Base-by-base conservation (phyloP, 2,888 invertebrate species). In the Caenorhabditis becei region DNA sequence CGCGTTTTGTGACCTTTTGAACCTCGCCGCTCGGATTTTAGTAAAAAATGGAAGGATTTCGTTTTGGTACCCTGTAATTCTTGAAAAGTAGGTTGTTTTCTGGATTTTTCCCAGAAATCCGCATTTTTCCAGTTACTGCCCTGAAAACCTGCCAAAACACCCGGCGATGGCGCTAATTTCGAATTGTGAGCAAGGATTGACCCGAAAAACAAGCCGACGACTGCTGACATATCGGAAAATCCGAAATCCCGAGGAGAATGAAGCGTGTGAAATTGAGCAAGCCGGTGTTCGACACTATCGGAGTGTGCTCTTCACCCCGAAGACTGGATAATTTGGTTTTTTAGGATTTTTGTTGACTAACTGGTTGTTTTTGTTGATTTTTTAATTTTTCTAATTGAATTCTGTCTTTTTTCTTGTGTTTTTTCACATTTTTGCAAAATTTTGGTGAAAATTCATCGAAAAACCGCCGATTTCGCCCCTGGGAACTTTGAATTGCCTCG, bases 121-220 rank as follows among this genome's bases (percentile, higher is more conserved):
- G 3, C 8, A 23, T 35, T 54, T 44, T 56, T 82, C 35, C 87
- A 92, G 92, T 28, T 92, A 92, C 86, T 87, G 88, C 63, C 91
- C 91, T 7, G 91, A 94, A 0, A 94, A 94, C 77, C 92, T 98
- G 20, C 97, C 98, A 0, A 92, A 92, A 4, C 96, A 98, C 92
- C 94, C 94, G 1, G 94, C 95, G 89, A 93, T 99, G 77, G 90
- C 92, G 75, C 92, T 98, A 65, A 92, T 95, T 41, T 94, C 94
- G 24, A 97, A 96, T 92, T 95, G 95, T 10, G 97, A 98, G 92
- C 98, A 99, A 92, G 92, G 94, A 20, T 92, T 99, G 61, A 95
- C 88, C 0, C 75, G 82, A 61, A 83, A 83, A 63, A 81, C 83
- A 8, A 83, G 82, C 41, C 62, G 89, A 26, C 82, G 89, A 0